Evolutionary conservation across 2,113 vertebrate species (phyloP).

Genomic region (Leptobrachium leishanense): DNA sequence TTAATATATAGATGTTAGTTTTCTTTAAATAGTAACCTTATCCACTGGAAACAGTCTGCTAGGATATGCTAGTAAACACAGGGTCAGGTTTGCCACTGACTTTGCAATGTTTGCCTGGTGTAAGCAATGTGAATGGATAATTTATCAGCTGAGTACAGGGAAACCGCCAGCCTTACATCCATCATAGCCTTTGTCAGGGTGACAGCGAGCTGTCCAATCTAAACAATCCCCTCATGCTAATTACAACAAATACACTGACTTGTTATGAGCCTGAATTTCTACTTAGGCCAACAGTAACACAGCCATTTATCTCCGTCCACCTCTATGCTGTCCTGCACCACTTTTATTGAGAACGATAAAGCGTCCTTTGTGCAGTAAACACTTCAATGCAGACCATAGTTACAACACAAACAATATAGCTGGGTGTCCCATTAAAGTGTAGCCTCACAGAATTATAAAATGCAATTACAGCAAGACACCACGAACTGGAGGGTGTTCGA

Average conservation of each 20-base stretch:
- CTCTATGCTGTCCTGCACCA: neutral
- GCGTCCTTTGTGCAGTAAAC: too few relatives aligned
- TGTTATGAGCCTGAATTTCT: neutral
- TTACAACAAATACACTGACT: conserved; percentile 14
- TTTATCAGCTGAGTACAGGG: conserved; percentile 1
- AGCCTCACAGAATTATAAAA: too few relatives aligned
- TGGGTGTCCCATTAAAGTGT: too few relatives aligned
- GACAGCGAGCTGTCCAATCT: neutral
- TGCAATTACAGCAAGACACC: too few relatives aligned
- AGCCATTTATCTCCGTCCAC: neutral
- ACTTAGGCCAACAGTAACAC: neutral
- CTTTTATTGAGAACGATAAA: neutral
- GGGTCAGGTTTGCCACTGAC: neutral
- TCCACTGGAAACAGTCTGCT: too few relatives aligned
- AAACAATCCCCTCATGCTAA: conserved; percentile 15
- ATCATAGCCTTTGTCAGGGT: neutral
- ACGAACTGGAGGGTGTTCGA: too few relatives aligned
- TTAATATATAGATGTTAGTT: too few relatives aligned
- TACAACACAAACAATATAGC: too few relatives aligned
- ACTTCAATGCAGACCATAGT: too few relatives aligned
- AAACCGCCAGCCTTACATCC: neutral
- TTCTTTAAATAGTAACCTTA: too few relatives aligned
- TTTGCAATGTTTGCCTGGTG: neutral
- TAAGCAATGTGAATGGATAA: conserved; percentile 22
- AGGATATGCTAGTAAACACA: neutral